These are phyloP conservation scores for Coluber constrictor DNA, from an alignment of 2,797 vertebrate species.

Conservation along the genomic window DNA sequence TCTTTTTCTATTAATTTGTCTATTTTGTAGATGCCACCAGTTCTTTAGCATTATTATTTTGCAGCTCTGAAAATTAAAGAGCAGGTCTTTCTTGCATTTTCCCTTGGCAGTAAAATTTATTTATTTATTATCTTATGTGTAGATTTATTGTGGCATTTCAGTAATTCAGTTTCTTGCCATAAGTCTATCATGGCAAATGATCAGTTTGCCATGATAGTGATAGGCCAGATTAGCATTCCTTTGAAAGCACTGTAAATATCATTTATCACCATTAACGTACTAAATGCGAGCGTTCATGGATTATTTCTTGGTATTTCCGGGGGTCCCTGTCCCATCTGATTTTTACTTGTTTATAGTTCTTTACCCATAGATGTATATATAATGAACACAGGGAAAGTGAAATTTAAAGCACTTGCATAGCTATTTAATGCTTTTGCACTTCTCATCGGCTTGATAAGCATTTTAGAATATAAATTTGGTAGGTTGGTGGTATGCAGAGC, in stretches of 20 bases:
- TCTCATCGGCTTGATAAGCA: neutral
- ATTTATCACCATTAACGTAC: neutral
- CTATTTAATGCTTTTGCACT: neutral
- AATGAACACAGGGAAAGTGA: neutral
- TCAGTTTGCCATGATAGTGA: neutral
- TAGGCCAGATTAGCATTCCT: neutral
- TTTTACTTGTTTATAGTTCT: neutral
- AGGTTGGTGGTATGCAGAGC: neutral
- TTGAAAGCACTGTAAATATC: neutral
- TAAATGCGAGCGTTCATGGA: neutral
- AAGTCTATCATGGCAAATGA: neutral
- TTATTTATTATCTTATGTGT: neutral
- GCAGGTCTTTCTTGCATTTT: slow-evolving; percentile 16
- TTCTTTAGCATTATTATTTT: neutral
- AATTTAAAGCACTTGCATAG: neutral
- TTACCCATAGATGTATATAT: neutral
- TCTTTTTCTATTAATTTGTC: neutral
- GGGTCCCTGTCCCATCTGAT: neutral
- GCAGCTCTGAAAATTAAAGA: neutral
- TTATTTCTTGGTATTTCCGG: neutral
- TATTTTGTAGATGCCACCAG: neutral
- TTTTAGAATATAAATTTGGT: neutral
- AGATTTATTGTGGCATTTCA: slow-evolving; percentile 5
- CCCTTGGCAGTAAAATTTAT: slow-evolving; percentile 2
- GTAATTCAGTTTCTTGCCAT: neutral